A percentile compares a stretch with the other conserved stretches of the same genome.
Conservation (phyloP, 1,140 invertebrate genomes). For the Aleiodes sp. region DNA sequence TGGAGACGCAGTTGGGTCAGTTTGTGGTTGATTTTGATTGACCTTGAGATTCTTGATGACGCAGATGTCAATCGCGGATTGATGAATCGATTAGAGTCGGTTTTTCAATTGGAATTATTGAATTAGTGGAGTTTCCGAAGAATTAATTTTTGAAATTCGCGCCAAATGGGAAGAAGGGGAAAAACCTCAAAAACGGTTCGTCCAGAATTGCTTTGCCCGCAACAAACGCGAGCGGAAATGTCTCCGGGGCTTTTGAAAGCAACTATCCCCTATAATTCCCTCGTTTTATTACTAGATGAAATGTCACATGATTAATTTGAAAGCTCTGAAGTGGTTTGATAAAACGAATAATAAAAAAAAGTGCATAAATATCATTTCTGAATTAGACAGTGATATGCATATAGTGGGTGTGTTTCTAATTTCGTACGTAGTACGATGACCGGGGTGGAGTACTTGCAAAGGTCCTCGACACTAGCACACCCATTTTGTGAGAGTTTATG, state of each 20-base stretch:
- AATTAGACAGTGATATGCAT: background rate
- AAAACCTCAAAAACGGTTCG: no score
- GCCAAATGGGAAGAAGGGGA: no score
- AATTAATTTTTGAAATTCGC: no score
- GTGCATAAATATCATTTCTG: background rate
- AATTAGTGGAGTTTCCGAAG: no score
- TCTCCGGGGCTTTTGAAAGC: no score
- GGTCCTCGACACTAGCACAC: conserved; percentile 36
- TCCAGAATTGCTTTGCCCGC: no score
- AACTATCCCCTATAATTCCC: no score
- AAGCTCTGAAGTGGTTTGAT: background rate
- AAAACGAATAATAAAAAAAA: background rate
- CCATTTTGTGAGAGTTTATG: background rate
- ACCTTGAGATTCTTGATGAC: background rate
- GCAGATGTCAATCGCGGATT: background rate
- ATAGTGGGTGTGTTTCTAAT: conserved; percentile 34
- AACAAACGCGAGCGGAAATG: no score
- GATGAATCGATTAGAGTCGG: background rate
- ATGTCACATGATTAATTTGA: no score
- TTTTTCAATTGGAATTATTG: background rate
- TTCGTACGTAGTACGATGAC: conserved; percentile 11
- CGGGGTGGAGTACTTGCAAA: background rate
- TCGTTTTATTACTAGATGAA: no score
- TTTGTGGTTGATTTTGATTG: background rate
- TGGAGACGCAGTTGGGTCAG: no score